These are phyloP conservation scores for Oscarella lobularis DNA, from an alignment of 37 sponge, comb jelly and placozoan genomes.

Conservation along the genomic window DNA sequence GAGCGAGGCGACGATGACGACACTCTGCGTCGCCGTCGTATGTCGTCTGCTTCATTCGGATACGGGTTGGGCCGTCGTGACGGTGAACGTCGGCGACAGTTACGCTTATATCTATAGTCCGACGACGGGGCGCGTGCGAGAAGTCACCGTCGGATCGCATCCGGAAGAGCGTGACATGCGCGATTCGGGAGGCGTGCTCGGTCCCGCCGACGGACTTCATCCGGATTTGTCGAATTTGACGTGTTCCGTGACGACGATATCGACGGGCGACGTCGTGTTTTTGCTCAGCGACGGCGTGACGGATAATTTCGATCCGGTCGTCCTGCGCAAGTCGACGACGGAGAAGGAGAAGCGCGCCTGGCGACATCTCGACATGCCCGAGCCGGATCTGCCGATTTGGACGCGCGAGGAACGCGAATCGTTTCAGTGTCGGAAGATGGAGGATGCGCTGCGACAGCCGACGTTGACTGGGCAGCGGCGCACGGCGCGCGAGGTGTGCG, in stretches of 20 bases:
- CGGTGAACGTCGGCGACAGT: slow-evolving; percentile 69
- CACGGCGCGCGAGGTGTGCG: slow-evolving; percentile 60
- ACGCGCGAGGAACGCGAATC: slow-evolving; percentile 26
- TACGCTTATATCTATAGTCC: slow-evolving; percentile 65
- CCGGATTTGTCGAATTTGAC: slow-evolving; percentile 70
- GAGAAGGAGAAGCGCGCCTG: neutral
- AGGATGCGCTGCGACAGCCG: slow-evolving; percentile 20
- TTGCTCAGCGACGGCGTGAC: slow-evolving; percentile 53
- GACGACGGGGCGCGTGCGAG: slow-evolving; percentile 21
- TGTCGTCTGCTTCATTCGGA: slow-evolving; percentile 32
- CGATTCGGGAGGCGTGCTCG: slow-evolving; percentile 55
- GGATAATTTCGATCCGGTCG: slow-evolving; percentile 54
- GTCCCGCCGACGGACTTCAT: slow-evolving; percentile 46
- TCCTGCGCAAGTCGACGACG: slow-evolving; percentile 9
- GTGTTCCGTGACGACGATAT: slow-evolving; percentile 28
- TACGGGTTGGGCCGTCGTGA: slow-evolving; percentile 42
- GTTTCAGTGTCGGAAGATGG: slow-evolving; percentile 13
- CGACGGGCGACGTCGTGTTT: slow-evolving; percentile 59
- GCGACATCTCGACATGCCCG: too few species aligned
- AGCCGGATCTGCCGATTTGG: slow-evolving; percentile 15
- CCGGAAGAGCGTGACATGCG: slow-evolving; percentile 27
- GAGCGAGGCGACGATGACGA: slow-evolving; percentile 66
- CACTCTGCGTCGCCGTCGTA: slow-evolving; percentile 56
- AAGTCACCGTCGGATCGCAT: slow-evolving; percentile 39
- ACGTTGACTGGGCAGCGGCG: slow-evolving; percentile 11